These are phyloP conservation scores for Patella pellucida DNA, from an alignment of 2,888 invertebrate genomes.

Conservation along the genomic window DNA sequence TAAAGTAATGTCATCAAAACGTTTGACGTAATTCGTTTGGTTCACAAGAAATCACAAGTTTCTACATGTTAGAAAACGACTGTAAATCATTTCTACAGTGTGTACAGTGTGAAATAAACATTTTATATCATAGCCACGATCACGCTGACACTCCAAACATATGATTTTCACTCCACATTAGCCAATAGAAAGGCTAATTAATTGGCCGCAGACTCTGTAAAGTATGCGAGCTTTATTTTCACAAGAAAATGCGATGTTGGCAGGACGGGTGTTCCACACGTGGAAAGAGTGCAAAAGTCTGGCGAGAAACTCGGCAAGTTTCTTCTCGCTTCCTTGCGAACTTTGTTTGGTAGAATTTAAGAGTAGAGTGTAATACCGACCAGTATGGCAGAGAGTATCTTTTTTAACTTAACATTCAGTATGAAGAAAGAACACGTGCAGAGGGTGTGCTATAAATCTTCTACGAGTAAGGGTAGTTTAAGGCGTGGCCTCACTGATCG, in stretches of 20 bases:
- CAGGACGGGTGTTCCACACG: conserved; percentile 1
- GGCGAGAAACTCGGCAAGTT: neutral
- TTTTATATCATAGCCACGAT: neutral
- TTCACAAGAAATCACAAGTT: too few species aligned
- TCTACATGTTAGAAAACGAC: too few species aligned
- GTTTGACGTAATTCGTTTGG: too few species aligned
- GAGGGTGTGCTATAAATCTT: conserved; percentile 10
- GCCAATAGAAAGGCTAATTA: conserved; percentile 16
- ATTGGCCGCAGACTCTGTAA: conserved; percentile 25
- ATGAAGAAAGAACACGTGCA: neutral
- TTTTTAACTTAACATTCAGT: too few species aligned
- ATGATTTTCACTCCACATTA: neutral
- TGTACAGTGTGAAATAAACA: too few species aligned
- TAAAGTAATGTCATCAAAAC: too few species aligned
- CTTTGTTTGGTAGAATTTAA: too few species aligned
- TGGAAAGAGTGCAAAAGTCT: neutral
- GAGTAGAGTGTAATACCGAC: too few species aligned
- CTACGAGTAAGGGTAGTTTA: neutral
- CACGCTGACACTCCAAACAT: neutral
- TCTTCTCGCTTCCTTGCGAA: conserved; percentile 4
- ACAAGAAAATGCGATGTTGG: conserved; percentile 29
- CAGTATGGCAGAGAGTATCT: too few species aligned
- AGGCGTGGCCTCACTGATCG: conserved; percentile 20
- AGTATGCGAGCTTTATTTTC: conserved; percentile 33
- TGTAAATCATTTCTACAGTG: too few species aligned